A percentile compares a stretch with the other conserved stretches of the same genome.
Conservation (phyloP, 1,140 invertebrate species). For the Megalonaias nervosa region DNA sequence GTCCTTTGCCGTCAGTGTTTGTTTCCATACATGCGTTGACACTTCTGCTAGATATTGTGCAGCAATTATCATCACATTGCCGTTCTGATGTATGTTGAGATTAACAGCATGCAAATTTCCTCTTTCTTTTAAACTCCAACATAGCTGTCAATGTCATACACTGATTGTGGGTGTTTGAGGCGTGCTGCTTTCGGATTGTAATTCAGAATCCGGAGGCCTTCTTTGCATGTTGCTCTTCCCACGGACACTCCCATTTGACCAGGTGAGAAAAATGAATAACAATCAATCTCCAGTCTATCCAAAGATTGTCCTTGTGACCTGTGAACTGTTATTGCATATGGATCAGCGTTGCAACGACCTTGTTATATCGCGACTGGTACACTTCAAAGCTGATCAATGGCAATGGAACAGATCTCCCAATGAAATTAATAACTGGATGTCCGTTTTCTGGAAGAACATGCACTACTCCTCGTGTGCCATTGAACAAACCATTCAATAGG, state of each 20-base stretch:
- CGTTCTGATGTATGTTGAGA: no score
- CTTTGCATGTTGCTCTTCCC: constrained; percentile 9
- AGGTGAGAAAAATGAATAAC: no score
- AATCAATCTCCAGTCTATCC: constrained; percentile 25
- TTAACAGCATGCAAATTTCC: constrained; percentile 19
- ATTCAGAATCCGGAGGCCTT: constrained; percentile 5
- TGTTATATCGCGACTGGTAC: no score
- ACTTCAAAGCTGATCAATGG: no score
- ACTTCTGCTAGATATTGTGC: no score
- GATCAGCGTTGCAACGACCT: not conserved
- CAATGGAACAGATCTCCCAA: not conserved
- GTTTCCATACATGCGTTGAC: no score
- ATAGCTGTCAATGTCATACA: constrained; percentile 30
- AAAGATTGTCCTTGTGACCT: constrained; percentile 29
- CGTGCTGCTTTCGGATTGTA: constrained; percentile 6
- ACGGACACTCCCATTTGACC: constrained; percentile 36
- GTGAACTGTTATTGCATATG: constrained; percentile 31
- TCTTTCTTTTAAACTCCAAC: not conserved
- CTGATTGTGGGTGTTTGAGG: constrained; percentile 2
- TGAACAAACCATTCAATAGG: no score
- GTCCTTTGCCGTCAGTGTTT: no score
- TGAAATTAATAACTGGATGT: not conserved
- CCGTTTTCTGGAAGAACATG: no score
- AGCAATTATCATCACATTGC: no score
- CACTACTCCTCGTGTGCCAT: no score